phyloP scores from a whole-genome alignment of 2,113 vertebrate species.

The Pelobates fuscus region DNA sequence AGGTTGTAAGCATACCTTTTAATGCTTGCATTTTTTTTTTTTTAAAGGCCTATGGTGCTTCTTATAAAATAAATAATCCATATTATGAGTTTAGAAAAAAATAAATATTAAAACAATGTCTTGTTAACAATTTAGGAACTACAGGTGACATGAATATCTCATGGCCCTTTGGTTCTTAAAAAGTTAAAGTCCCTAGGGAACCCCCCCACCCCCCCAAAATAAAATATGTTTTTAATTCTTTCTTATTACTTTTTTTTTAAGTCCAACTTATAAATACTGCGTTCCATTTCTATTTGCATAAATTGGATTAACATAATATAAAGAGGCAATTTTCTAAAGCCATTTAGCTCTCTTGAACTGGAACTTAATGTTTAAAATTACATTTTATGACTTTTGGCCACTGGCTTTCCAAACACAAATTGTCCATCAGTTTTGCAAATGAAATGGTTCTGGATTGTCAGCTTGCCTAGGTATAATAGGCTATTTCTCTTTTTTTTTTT shows the following conservation, averaged over 20 bases:
- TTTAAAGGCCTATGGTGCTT: no score
- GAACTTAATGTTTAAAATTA: slow-evolving; percentile 51
- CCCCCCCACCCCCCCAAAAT: not conserved
- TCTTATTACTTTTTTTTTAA: slow-evolving; percentile 47
- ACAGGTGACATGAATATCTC: not conserved
- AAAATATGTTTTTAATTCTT: slow-evolving; percentile 6
- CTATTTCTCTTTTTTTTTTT: slow-evolving; percentile 18
- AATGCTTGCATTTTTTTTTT: not conserved
- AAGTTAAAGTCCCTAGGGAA: not conserved
- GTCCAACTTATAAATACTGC: slow-evolving; percentile 50
- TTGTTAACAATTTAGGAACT: not conserved
- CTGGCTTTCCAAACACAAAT: slow-evolving; percentile 49
- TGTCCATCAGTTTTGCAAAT: slow-evolving; percentile 50
- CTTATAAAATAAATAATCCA: no score
- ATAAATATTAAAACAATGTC: no score
- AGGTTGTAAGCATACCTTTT: no score
- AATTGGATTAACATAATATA: slow-evolving; percentile 52
- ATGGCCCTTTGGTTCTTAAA: not conserved
- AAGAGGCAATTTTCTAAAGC: slow-evolving; percentile 50
- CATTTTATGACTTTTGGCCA: slow-evolving; percentile 51
- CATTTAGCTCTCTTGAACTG: slow-evolving; percentile 51
- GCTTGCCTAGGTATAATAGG: slow-evolving; percentile 31
- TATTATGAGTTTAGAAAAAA: no score
- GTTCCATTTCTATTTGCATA: slow-evolving; percentile 50
- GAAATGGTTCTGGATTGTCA: slow-evolving; percentile 39